A percentile compares a stretch with the other conserved stretches of the same genome.
These are phyloP conservation scores for Acrocephalus scirpaceus DNA, from an alignment of 2,797 vertebrate genomes.

Conservation along the genomic window DNA sequence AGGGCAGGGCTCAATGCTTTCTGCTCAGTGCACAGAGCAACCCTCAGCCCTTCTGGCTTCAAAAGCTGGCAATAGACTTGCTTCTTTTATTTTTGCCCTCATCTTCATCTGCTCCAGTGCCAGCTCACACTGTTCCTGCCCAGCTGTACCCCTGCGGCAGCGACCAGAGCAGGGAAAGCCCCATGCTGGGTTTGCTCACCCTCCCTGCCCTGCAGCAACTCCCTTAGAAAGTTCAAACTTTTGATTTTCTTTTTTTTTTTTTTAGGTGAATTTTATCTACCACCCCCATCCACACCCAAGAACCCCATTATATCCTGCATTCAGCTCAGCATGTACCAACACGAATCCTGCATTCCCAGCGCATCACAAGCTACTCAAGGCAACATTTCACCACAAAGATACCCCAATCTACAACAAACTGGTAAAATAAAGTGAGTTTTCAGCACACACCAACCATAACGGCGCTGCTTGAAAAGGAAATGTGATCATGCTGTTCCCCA, in stretches of 20 bases:
- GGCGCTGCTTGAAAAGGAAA: rapidly evolving
- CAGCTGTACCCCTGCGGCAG: rapidly evolving
- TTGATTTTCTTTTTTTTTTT: not conserved
- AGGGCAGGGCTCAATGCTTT: not conserved
- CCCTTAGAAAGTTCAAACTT: not conserved
- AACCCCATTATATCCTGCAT: not conserved
- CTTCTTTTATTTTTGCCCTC: not conserved
- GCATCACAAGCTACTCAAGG: not conserved
- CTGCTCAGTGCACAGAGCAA: not conserved
- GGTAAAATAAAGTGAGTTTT: not conserved
- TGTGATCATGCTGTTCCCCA: not conserved
- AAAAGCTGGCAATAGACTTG: not conserved
- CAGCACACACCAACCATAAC: rapidly evolving
- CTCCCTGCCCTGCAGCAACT: not conserved
- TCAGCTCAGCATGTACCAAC: not conserved
- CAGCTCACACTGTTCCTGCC: not conserved
- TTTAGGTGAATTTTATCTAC: not conserved
- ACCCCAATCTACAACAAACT: not conserved
- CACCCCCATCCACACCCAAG: not conserved
- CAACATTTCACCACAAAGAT: not conserved
- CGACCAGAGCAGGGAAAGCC: not conserved
- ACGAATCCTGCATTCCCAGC: not conserved
- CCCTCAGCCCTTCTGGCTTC: not conserved
- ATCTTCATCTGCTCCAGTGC: not conserved
- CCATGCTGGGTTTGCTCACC: rapidly evolving